phyloP scores from a whole-genome alignment of 2,797 vertebrate species.

The Hipposideros larvatus region DNA sequence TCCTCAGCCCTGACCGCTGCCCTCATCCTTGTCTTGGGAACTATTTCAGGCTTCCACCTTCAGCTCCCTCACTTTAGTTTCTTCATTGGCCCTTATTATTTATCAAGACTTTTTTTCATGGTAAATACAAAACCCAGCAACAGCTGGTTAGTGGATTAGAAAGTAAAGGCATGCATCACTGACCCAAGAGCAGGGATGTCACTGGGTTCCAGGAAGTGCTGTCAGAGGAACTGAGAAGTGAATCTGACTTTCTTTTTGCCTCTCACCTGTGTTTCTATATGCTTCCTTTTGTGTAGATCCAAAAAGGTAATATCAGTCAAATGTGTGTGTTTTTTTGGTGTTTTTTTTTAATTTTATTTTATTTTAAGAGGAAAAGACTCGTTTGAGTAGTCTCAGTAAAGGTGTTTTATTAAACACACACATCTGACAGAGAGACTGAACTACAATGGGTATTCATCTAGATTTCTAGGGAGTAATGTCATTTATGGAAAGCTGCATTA shows the following conservation, averaged over 20 bases:
- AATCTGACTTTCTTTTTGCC: not conserved
- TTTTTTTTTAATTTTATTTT: too few relatives aligned
- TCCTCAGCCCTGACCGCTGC: not conserved
- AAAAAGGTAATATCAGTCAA: not conserved
- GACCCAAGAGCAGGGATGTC: rapidly evolving
- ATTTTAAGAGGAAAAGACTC: not conserved
- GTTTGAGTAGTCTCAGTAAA: not conserved
- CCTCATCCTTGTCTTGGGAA: not conserved
- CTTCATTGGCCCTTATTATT: not conserved
- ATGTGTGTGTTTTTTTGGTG: not conserved
- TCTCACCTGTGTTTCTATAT: not conserved
- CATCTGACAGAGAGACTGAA: not conserved
- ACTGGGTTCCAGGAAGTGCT: not conserved
- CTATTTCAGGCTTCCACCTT: not conserved
- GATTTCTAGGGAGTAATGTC: not conserved
- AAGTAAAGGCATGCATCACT: not conserved
- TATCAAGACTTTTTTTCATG: not conserved
- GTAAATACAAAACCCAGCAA: not conserved
- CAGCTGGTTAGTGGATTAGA: not conserved
- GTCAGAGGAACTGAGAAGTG: rapidly evolving
- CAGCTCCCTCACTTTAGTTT: not conserved
- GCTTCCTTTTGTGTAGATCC: not conserved
- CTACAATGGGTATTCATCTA: not conserved
- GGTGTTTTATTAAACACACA: not conserved
- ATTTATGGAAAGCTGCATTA: not conserved